Percentiles rank a stretch among this genome's conserved stretches.
These are phyloP conservation scores for Sorex maritimensis DNA, from an alignment of 2,797 vertebrate species.

Conservation along the genomic window DNA sequence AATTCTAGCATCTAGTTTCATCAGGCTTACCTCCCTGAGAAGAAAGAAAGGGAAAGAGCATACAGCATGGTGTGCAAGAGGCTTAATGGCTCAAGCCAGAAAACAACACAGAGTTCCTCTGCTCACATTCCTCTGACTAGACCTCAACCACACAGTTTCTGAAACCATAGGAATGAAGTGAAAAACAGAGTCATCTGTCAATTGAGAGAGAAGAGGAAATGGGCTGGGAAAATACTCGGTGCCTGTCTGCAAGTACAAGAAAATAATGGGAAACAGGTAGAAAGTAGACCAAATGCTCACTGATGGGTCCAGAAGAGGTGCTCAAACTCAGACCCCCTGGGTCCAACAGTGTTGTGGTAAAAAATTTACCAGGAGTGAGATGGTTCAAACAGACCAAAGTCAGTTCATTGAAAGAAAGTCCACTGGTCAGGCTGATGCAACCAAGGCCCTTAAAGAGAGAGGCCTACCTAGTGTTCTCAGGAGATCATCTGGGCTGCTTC, in stretches of 20 bases:
- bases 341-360: no score
- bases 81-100: no score
- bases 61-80: neutral
- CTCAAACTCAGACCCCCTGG: no score
- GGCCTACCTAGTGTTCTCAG: no score
- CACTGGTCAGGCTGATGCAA: no score
- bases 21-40: neutral
- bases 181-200: neutral
- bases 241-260: neutral
- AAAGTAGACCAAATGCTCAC: neutral
- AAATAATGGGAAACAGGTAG: slow-evolving; percentile 15
- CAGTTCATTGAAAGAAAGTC: no score
- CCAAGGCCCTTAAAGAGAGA: no score
- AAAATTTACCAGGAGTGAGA: no score
- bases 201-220: slow-evolving; percentile 51
- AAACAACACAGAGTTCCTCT: neutral
- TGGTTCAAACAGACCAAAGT: no score
- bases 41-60: slow-evolving; percentile 15
- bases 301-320: neutral
- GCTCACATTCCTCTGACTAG: neutral
- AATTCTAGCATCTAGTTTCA: neutral
- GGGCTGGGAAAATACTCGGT: neutral
- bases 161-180: neutral
- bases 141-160: neutral
- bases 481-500: no score